phyloP scores from a whole-genome alignment of 2,113 vertebrate genomes.

The Percopsis transmontana region DNA sequence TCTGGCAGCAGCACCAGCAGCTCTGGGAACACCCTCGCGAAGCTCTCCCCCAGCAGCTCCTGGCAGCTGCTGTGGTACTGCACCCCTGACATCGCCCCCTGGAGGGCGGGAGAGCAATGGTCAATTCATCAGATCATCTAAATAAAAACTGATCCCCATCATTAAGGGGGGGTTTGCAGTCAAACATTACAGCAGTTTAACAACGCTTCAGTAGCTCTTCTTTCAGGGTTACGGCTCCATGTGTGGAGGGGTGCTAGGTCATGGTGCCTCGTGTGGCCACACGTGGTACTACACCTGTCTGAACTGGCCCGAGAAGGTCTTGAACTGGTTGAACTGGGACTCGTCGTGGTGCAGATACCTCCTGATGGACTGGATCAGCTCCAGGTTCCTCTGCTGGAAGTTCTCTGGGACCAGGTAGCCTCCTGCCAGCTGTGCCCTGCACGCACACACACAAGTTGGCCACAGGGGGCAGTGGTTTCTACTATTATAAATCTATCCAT shows the following conservation, averaged over 20 bases:
- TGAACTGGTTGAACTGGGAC: slow-evolving; percentile 92
- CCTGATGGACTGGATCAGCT: slow-evolving; percentile 92
- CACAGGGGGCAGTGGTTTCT: not conserved
- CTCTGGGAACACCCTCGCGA: slow-evolving; percentile 90
- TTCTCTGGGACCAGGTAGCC: slow-evolving; percentile 89
- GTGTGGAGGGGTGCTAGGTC: too few relatives aligned
- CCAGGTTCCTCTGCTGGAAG: slow-evolving; percentile 92
- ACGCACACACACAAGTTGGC: not conserved
- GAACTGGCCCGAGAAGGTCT: slow-evolving; percentile 93
- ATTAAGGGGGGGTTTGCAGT: too few relatives aligned
- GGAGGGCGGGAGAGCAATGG: slow-evolving; percentile 10
- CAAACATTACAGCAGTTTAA: too few relatives aligned
- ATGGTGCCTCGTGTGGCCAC: too few relatives aligned
- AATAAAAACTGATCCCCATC: not conserved
- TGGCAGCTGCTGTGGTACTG: slow-evolving; percentile 88
- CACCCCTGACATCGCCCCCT: slow-evolving; percentile 89
- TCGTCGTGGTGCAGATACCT: slow-evolving; percentile 88
- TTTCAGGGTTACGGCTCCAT: too few relatives aligned
- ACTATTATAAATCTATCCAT: not conserved
- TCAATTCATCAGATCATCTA: not conserved
- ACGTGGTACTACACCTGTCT: slow-evolving; percentile 83
- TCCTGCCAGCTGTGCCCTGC: slow-evolving; percentile 45
- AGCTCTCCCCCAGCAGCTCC: slow-evolving; percentile 89
- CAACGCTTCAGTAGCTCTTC: too few relatives aligned
- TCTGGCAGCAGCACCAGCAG: slow-evolving; percentile 92